Evolutionary conservation across 1,140 invertebrate species (phyloP), one percentile per base, ranked within the genome.

Genomic region (Brachionus koreanus): DNA sequence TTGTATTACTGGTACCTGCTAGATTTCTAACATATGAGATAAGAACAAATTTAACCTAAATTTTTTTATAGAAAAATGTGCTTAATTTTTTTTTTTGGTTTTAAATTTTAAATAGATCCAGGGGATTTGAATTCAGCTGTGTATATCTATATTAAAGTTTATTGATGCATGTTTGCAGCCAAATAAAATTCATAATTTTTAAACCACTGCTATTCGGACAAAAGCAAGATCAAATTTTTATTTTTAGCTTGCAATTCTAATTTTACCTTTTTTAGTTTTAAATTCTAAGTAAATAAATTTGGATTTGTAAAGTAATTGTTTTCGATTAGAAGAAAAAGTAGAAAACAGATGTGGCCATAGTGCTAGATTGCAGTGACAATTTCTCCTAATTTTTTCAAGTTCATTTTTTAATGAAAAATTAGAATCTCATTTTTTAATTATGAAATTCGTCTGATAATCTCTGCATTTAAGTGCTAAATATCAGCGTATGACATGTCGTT

Each of bases 31-130:
- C 49, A 57, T 29, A 29, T 7, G n/a, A 57, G 49, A 57, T 57
- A 25, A 57, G 49, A 57, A 57, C 9, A 19, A 57, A 57, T 57
- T 65, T 33, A n/a, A 65, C 33, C 33, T 33, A 65, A n/a, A 16
- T 37, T 65, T 25, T 61, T 63, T 65, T 10, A 37, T 5, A 65
- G 23, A 61, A 72, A 72, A 72, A 72, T 72, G 67, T 72, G 67
- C 67, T 72, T 23, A n/a, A 35, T 23, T 67, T 67, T 67, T 67
- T 67, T 67, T n/a, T 29, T 35, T 67, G n/a, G 12, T 57, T 57
- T 9, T 67, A 35, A 67, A 67, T 29, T 33, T 67, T 37, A 67
- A 35, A 33, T 33, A 33, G 63, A 10, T 67, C 35, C 33, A 16
- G 29, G n/a, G 1, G 29, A n/a, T 67, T 67, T 35, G 1, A 67